These are phyloP conservation scores for Lindbergichthys nudifrons DNA, from an alignment of 2,797 vertebrate species.

Conservation along the genomic window DNA sequence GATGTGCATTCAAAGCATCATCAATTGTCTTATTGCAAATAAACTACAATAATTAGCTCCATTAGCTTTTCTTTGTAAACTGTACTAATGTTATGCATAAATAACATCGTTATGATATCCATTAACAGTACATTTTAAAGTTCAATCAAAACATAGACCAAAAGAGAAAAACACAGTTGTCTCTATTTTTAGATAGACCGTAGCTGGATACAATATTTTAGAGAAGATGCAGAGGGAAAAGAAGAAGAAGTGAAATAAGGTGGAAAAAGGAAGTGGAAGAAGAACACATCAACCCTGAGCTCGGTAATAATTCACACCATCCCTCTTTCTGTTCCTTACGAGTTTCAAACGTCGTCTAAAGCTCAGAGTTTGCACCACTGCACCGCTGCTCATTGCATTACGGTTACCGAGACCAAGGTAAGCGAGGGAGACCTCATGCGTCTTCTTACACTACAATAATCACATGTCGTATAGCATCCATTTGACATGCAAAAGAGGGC, in stretches of 20 bases:
- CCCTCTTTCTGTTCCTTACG: conserved; percentile 12
- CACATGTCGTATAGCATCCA: conserved; percentile 24
- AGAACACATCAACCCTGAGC: neutral
- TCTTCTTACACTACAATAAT: conserved; percentile 32
- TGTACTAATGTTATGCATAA: neutral
- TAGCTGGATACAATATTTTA: no score
- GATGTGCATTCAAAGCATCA: neutral
- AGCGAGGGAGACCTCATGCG: conserved; percentile 43
- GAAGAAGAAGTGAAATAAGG: neutral
- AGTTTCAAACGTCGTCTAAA: conserved; percentile 46
- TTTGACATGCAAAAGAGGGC: neutral
- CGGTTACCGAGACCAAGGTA: conserved; percentile 64
- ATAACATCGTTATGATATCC: neutral
- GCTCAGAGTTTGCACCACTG: conserved; percentile 69
- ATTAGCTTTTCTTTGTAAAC: neutral
- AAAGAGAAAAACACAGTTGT: neutral
- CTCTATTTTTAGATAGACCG: no score
- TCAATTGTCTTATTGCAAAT: neutral
- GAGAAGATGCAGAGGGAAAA: no score
- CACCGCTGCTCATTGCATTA: conserved; percentile 67
- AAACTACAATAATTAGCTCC: neutral
- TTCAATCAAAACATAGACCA: neutral
- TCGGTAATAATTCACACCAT: conserved; percentile 15
- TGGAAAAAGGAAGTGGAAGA: neutral
- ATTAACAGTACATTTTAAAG: neutral